Percentiles rank a stretch among this genome's conserved stretches.
Evolutionary conservation across 2,113 vertebrate genomes (phyloP).

Genomic region (Anguilla rostrata): DNA sequence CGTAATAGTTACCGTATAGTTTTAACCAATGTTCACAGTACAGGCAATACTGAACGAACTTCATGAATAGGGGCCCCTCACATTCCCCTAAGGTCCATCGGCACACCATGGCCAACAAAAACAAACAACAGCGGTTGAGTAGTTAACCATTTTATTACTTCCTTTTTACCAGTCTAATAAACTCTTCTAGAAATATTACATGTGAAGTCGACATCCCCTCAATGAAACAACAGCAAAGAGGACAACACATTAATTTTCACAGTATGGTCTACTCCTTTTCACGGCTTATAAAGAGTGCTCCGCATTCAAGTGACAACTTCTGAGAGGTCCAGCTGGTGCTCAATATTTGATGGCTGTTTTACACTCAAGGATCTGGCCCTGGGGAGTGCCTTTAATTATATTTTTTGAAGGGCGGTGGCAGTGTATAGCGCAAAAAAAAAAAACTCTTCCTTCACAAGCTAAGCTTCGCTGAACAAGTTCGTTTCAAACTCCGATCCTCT

Average conservation of each 20-base stretch:
- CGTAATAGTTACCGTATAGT: too few relatives aligned
- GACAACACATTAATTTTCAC: conserved; percentile 69
- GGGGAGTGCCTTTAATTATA: not conserved
- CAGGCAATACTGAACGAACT: not conserved
- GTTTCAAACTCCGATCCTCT: not conserved
- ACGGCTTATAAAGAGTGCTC: conserved; percentile 42
- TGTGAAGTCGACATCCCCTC: conserved; percentile 61
- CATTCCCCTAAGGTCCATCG: not conserved
- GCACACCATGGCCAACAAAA: conserved; percentile 7
- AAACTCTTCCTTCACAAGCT: not conserved
- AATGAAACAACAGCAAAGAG: conserved; percentile 63
- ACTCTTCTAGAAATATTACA: conserved; percentile 68
- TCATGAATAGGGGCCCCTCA: not conserved
- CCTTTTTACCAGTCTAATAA: conserved; percentile 71
- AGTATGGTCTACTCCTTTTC: conserved; percentile 65
- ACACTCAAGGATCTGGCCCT: conserved; percentile 1
- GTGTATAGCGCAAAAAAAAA: not conserved
- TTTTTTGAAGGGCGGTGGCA: conserved; percentile 2
- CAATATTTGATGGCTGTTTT: not conserved
- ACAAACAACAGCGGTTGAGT: conserved; percentile 12
- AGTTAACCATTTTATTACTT: conserved; percentile 64
- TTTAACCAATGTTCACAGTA: too few relatives aligned
- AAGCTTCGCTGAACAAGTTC: not conserved
- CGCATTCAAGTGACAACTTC: conserved; percentile 11
- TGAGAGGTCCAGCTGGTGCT: conserved; percentile 3